Evolutionary conservation across 2,113 vertebrate genomes (phyloP), one percentile per base, ranked within the genome.

Genomic region (cat (Felis catus)): DNA sequence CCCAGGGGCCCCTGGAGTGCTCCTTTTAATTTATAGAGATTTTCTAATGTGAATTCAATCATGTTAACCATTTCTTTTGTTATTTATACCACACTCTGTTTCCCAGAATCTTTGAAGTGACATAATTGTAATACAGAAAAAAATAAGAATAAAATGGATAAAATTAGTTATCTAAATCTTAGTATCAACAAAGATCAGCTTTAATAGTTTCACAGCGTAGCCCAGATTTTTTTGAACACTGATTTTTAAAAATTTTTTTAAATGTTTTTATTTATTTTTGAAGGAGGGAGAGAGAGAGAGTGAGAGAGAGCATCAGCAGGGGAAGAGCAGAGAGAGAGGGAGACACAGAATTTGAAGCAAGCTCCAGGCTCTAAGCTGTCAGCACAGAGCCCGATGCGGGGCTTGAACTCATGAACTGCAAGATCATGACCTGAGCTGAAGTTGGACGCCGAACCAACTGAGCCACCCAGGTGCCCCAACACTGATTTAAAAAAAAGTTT

Each of bases 11-110:
- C 45, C 45, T 76, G 23, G 76, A 4, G 1, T 29, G 11, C 15
- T 89, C 4, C 36, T 84, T 71, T 76, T 31, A 58, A 53, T 65
- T 71, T 84, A 5, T 13, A 31, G 25, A 18, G 4, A 9, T 86
- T 85, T 48, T 82, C 61, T 29, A 76, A 78, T 82, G 61, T 45
- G 31, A 79, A 6, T 68, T 63, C 65, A 90, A 16, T 83, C 21
- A 86, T 83, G 82, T 94, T 81, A 90, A 96, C 16, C 7, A 74
- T 94, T 85, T 11, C 13, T 91, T 76, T 73, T 82, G 61, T 91
- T 93, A 63, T 86, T 86, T 93, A 63, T 70, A 1, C 15, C 27
- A 96, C 0, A 58, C 4, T 14, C 21, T 66, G 8, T 63, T 82
- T 81, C 9, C 45, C 13, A 58, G 74, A 94, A 65, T 80, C 25